A percentile compares a stretch with the other conserved stretches of the same genome.
phyloP scores from a whole-genome alignment of 2,797 vertebrate genomes.

The Danionella dracula region DNA sequence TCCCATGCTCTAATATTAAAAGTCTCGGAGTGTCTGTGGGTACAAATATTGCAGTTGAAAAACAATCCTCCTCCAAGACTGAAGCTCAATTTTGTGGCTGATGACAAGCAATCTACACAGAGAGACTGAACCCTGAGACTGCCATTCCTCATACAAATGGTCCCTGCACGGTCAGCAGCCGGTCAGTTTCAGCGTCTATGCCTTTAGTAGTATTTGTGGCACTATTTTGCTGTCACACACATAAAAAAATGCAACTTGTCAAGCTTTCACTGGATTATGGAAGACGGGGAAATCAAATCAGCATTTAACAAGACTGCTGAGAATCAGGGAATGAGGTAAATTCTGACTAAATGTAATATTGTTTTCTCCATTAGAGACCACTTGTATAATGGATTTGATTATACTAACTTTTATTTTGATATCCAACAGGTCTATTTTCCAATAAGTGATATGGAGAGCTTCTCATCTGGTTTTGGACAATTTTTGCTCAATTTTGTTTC shows the following conservation, averaged over 20 bases:
- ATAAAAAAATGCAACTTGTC: background rate
- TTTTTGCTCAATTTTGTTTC: no score
- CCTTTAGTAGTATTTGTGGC: background rate
- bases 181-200: no score
- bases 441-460: background rate
- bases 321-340: no score
- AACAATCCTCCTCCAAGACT: background rate
- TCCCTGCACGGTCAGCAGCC: background rate
- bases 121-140: background rate
- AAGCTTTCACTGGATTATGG: background rate
- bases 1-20: no score
- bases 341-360: no score
- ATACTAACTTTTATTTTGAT: background rate
- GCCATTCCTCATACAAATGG: background rate
- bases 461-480: background rate
- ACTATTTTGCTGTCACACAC: background rate
- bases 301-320: no score
- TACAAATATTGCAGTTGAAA: no score
- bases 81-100: background rate
- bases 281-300: background rate
- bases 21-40: no score
- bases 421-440: background rate
- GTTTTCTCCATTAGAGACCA: no score
- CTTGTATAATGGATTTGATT: background rate
- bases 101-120: background rate